Base-by-base conservation (phyloP, 1,140 invertebrate genomes). In the Galendromus occidentalis region DNA sequence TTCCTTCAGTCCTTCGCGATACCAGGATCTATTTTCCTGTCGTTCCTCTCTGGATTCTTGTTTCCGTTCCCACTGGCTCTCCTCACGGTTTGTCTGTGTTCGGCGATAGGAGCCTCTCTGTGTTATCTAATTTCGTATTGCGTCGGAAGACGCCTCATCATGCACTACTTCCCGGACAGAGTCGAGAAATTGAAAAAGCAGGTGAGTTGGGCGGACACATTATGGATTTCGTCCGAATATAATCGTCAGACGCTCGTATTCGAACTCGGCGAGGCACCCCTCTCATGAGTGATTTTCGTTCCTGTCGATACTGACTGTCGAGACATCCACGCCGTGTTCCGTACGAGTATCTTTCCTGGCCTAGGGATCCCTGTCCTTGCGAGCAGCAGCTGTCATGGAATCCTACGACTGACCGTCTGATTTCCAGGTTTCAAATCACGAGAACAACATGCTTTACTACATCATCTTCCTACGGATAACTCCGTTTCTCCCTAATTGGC, bases 1-100 rank as follows among this genome's bases (percentile, higher is more conserved):
- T 96, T 98, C 78, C 82, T 99, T 70, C 95, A 99, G 82, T 94
- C 95, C 68, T 98, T 98, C 79, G 95, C 94, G 70, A 98, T 99
- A 79, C 95, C 95, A 70, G 95, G 95, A 69, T 98, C 94, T 33
- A 86, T 99, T 73, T 98, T 97, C 75, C 78, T 99, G 42, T 97
- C 92, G 67, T 95, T 99, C 70, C 78, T 99, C 28, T 92, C 90
- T 68, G 96, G 96, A 69, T 99, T 96, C 79, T 78, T 99, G 1
- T 99, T 97, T 74, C 87, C 88, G 67, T 97, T 97, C 77, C 83
- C 84, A 39, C 71, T 92, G 66, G 95, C 95, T 14, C 76, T 98
- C 69, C 72, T 85, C 51, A 77, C 97, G 64, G 91, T 99, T 1
- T 98, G 94, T 75, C 86, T 86, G 76, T 98, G 95, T 78, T 98